Conservation (phyloP, 1,140 invertebrate genomes). For the Drosophila cardini region DNA sequence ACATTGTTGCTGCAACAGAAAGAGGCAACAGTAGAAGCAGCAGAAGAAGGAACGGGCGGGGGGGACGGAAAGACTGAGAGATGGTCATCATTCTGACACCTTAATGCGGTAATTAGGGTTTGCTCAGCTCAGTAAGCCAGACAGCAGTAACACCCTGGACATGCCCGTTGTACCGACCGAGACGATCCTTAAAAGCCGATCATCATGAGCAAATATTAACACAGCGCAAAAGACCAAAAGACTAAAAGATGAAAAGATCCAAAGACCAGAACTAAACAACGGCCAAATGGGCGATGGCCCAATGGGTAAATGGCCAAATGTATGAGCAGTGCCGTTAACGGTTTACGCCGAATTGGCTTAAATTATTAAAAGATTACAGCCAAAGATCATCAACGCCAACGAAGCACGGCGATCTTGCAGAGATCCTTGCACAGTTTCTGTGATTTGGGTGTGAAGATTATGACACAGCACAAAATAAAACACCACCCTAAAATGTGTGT, state of each 20-base stretch:
- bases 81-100: constrained; percentile 82
- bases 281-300: constrained; percentile 39
- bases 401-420: constrained; percentile 32
- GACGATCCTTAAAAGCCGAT: constrained; percentile 70
- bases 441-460: constrained; percentile 78
- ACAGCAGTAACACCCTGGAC: constrained; percentile 46
- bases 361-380: constrained; percentile 82
- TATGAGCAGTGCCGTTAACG: constrained; percentile 58
- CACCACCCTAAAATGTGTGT: constrained; percentile 26
- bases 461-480: constrained; percentile 75
- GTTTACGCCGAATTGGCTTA: constrained; percentile 82
- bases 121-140: constrained; percentile 46
- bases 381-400: constrained; percentile 66
- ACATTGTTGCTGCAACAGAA: constrained; percentile 65
- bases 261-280: constrained; percentile 17
- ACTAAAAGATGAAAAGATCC: constrained; percentile 25
- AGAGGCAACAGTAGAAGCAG: not conserved
- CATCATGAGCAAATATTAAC: constrained; percentile 82
- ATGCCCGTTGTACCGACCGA: constrained; percentile 11
- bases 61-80: constrained; percentile 41
- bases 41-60: not conserved
- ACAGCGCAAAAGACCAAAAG: constrained; percentile 63
- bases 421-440: constrained; percentile 49
- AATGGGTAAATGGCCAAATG: constrained; percentile 43
- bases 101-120: constrained; percentile 84